Evolutionary conservation across 2,113 vertebrate genomes (phyloP).

Genomic region (Solenodon paradoxus): DNA sequence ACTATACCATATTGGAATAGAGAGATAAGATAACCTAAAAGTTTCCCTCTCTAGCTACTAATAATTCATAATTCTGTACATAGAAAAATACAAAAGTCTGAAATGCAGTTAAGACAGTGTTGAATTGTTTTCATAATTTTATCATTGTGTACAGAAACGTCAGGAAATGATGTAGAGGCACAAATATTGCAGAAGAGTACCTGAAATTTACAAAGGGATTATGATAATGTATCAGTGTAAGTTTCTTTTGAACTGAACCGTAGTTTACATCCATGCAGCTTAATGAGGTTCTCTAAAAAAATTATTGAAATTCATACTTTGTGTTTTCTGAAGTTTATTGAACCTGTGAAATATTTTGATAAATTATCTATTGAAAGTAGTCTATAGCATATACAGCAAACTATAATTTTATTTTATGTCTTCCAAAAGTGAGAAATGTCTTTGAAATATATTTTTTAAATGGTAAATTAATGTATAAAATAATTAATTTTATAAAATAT

Average conservation of each 20-base stretch:
- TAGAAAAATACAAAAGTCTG: not conserved
- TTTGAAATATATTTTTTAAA: not conserved
- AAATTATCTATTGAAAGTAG: not conserved
- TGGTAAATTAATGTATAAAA: not conserved
- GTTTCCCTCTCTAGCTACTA: not conserved
- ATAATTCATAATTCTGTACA: constrained; percentile 1
- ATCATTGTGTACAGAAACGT: not conserved
- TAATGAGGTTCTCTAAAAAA: not conserved
- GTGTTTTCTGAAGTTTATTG: not conserved
- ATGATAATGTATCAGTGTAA: not conserved
- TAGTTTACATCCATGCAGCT: not conserved
- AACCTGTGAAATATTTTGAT: not conserved
- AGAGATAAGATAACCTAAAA: not conserved
- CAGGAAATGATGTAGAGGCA: not conserved
- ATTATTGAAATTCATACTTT: not conserved
- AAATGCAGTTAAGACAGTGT: not conserved
- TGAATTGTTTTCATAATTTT: not conserved
- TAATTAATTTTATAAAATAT: not conserved
- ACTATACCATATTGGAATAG: fast-evolving
- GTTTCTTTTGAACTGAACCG: not conserved
- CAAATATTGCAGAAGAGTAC: not conserved
- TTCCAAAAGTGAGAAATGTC: not conserved
- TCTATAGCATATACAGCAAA: too few species aligned
- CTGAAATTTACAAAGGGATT: constrained; percentile 49
- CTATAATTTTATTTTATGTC: fast-evolving